A percentile compares a stretch with the other conserved stretches of the same genome.
These are phyloP conservation scores for Peromyscus maniculatus DNA, from an alignment of 2,113 vertebrate genomes.

Conservation along the genomic window DNA sequence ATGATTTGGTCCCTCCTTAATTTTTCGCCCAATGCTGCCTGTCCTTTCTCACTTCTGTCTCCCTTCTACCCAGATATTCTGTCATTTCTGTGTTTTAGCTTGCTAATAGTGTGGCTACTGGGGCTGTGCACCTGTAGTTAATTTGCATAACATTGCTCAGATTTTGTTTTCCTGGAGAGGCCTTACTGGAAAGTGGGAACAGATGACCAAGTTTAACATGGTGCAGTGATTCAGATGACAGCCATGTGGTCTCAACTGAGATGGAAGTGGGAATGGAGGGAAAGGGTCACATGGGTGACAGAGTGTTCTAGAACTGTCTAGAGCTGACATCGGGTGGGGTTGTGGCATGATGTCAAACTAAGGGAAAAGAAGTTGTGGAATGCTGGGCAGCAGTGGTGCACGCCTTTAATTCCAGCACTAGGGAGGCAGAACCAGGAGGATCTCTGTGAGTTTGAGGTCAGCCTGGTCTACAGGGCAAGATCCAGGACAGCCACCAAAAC, in stretches of 20 bases:
- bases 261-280: neutral
- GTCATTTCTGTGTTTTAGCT: neutral
- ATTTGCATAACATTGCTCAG: neutral
- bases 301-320: neutral
- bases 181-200: neutral
- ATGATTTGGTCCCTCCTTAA: neutral
- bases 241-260: no score
- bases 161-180: neutral
- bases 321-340: neutral
- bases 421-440: no score
- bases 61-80: neutral
- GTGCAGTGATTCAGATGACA: neutral
- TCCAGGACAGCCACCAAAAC: no score
- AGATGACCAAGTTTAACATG: neutral
- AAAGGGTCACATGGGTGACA: neutral
- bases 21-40: neutral
- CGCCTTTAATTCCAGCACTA: no score
- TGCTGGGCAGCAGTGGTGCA: neutral
- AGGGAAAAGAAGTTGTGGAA: neutral
- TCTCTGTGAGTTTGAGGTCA: no score
- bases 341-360: neutral
- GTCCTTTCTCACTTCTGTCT: neutral
- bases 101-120: neutral
- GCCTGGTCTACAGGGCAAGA: no score
- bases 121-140: conserved; percentile 3